phyloP scores from a whole-genome alignment of 2,113 vertebrate species.

The Urocitellus parryii region DNA sequence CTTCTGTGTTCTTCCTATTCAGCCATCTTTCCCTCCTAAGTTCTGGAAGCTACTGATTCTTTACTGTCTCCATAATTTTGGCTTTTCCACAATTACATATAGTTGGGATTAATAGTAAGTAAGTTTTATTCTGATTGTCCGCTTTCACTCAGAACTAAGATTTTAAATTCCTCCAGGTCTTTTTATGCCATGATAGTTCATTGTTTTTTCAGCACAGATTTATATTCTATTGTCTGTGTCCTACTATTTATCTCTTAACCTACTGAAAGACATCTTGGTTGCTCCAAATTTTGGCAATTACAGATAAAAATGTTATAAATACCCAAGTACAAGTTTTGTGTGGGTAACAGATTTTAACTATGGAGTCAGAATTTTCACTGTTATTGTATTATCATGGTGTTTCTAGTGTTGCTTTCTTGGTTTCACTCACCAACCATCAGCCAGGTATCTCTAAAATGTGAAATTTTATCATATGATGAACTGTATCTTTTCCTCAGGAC shows the following conservation, averaged over 20 bases:
- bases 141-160: not conserved
- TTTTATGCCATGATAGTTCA: not conserved
- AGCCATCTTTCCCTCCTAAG: not conserved
- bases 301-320: not conserved
- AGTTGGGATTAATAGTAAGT: not conserved
- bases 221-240: not conserved
- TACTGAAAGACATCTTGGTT: not conserved
- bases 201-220: not conserved
- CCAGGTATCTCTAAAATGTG: not conserved
- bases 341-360: not conserved
- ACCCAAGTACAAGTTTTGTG: not conserved
- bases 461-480: not conserved
- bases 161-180: not conserved
- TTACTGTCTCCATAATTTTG: not conserved
- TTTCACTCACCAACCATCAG: not conserved
- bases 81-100: not conserved
- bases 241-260: not conserved
- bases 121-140: not conserved
- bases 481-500: not conserved
- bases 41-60: not conserved
- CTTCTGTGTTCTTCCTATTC: not conserved
- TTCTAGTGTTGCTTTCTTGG: not conserved
- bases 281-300: not conserved
- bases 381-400: not conserved
- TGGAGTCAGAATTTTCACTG: not conserved